Evolutionary conservation across 2,797 vertebrate species (phyloP), one percentile per base, ranked within the genome.

Genomic region (Picus viridis): DNA sequence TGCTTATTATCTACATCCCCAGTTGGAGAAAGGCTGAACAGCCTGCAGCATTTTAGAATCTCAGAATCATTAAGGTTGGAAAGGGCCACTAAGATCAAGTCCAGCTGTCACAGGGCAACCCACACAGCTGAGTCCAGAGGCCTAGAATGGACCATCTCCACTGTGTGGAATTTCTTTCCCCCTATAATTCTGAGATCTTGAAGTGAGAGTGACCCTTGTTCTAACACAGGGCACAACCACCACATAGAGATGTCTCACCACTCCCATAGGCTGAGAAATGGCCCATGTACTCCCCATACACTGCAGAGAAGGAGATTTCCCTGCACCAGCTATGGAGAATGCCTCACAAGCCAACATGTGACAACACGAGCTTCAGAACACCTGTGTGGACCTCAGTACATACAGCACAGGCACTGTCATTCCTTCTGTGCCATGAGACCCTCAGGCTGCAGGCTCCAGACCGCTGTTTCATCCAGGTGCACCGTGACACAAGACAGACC

Each of bases 241-340:
- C 16, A 30, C 10, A 13, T 5, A 51, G n/a, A 12, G 6, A 22
- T n/a, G 15, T 29, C 43, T 92, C 53, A 26, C 24, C 39, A 86
- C 9, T 10, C 32, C 16, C 14, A 13, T 2, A 74, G 53, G 26
- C 34, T 76, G 65, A 72, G 29, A 86, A 79, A 64, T 10, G 58
- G 24, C n/a, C 51, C 9, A 1, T 16, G 8, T 10, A 39, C 8
- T 5, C 36, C 36, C 63, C 7, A 1, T 27, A 43, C 0, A 0
- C 24, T 22, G 30, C 62, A 84, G 27, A n/a, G 13, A 68, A 76
- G 22, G 23, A 78, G 8, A 4, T 80, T 83, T 51, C 39, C 34
- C 58, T 74, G 41, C 22, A 30, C 32, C 34, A 72, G 30, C 23
- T 41, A 26, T 7, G 7, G 26, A 23, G 13, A 86, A 39, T 0